These are phyloP conservation scores for Herpetotheres cachinnans DNA, from an alignment of 2,113 vertebrate species.

Conservation along the genomic window DNA sequence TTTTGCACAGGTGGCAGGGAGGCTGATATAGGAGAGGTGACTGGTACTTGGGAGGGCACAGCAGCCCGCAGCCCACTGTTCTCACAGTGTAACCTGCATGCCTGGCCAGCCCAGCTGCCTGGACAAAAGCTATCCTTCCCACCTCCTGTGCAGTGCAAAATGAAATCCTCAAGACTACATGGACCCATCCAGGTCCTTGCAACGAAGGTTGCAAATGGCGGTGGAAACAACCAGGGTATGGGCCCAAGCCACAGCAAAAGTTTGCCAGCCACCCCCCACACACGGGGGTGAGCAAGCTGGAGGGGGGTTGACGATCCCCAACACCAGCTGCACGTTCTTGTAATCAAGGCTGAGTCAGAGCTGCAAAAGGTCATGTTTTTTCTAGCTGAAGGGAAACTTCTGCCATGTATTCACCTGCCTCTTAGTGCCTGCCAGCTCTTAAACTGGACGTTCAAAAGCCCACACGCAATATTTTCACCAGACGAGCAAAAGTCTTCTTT, in stretches of 20 bases:
- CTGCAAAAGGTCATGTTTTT: neutral
- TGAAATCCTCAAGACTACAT: neutral
- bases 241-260: neutral
- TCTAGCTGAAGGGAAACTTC: neutral
- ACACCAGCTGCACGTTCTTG: neutral
- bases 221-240: neutral
- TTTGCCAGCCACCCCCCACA: accelerated
- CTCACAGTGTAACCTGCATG: neutral
- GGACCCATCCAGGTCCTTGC: neutral
- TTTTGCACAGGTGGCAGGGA: neutral
- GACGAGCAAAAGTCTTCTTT: neutral
- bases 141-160: accelerated
- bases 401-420: neutral
- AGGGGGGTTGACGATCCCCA: neutral
- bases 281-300: neutral
- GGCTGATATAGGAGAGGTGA: neutral
- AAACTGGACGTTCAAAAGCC: neutral
- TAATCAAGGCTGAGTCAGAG: neutral
- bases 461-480: neutral
- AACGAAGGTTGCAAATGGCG: neutral
- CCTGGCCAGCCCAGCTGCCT: neutral
- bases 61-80: neutral
- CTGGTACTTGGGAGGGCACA: neutral
- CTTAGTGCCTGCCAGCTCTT: neutral
- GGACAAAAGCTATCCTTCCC: neutral